phyloP scores from a whole-genome alignment of 2,113 vertebrate genomes.

The Fukomys damarensis region DNA sequence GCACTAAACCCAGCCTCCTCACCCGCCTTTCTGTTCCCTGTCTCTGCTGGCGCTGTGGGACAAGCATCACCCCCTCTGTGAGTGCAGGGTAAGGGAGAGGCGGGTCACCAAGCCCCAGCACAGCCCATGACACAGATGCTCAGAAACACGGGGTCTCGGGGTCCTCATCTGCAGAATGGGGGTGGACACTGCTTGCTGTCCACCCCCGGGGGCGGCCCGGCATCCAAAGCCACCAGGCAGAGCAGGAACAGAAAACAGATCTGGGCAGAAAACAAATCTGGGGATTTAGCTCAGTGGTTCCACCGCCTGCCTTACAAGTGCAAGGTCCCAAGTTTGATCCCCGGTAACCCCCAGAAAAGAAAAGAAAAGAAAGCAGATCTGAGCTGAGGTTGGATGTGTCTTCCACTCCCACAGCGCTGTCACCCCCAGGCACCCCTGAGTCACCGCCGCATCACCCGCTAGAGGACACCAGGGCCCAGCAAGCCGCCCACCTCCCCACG shows the following conservation, averaged over 20 bases:
- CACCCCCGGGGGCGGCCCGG: not conserved
- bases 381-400: not conserved
- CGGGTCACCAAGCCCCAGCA: fast-evolving
- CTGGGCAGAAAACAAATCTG: no score
- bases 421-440: conserved; percentile 58
- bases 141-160: not conserved
- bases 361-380: not conserved
- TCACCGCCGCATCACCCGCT: conserved; percentile 63
- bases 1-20: not conserved
- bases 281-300: no score
- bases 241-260: not conserved
- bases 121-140: fast-evolving
- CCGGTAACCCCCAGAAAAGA: no score
- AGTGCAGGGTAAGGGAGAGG: not conserved
- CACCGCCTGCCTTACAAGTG: no score
- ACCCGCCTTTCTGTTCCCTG: not conserved
- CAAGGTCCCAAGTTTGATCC: no score
- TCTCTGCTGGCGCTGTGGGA: not conserved
- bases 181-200: not conserved
- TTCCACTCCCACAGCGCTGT: conserved; percentile 46
- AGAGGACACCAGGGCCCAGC: not conserved
- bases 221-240: not conserved
- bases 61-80: not conserved
- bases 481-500: not conserved
- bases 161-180: conserved; percentile 11